Base-by-base conservation (phyloP, 2,888 invertebrate genomes). In the Eurytoma californica region DNA sequence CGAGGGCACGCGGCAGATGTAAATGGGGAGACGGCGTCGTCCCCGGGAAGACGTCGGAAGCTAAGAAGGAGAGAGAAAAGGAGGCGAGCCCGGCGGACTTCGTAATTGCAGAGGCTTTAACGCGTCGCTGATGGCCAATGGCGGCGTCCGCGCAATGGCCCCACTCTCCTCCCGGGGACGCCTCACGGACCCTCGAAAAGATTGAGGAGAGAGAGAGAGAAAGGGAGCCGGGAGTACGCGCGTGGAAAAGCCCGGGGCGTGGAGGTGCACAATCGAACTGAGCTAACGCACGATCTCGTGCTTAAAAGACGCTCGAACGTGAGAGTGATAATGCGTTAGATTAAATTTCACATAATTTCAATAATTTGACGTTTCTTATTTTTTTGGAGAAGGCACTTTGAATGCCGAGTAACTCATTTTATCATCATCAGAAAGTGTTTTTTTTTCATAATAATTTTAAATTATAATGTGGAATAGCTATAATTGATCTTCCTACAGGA, bases 91-190 rank as follows among this genome's bases (percentile, higher is more conserved):
- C 77, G 77, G 72, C 70, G 74, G 84, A 83, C 86, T 88, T 88
- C 87, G 87, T 88, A 88, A 88, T 88, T 88, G 88, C 88, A 81
- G 81, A 79, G 83, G 87, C 86, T 88, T 88, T 86, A 88, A 88
- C 88, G 87, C 87, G 87, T 84, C 85, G 85, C 83, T 86, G 88
- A 88, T 88, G 87, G 86, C 87, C 88, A 86, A 88, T 87, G 87
- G 87, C 85, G 85, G 84, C 84, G 83, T 39, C 2, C 28, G 24
- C n/a, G n/a, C 12, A 18, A 30, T 63, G 28, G 9, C 16, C 28
- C 30, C 28, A 14, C 60, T 20, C 51, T 49, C 58, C 20, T 20
- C 18, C 57, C 73, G 39, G 39, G 9, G 39, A 39, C 7, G 9
- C 57, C n/a, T 28, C 58, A 39, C 18, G 80, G 55, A 67, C 47